These are phyloP conservation scores for Macrobrachium nipponense DNA, from an alignment of 1,140 invertebrate species.

Conservation along the genomic window DNA sequence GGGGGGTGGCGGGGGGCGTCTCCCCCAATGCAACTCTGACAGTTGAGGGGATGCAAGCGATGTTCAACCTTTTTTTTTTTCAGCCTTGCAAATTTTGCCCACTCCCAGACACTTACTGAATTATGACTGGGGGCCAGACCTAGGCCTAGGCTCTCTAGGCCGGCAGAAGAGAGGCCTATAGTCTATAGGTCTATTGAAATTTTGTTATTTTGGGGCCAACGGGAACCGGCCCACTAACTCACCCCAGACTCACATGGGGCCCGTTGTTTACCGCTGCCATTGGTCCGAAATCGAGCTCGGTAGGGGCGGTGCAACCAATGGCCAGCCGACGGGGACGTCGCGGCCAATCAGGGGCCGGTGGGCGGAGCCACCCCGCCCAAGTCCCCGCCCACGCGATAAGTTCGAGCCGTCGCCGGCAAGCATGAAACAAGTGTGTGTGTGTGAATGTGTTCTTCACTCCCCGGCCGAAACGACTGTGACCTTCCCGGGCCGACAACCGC, in stretches of 20 bases:
- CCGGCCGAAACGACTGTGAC: conserved; percentile 30
- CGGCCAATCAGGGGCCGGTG: conserved; percentile 7
- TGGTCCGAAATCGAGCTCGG: conserved; percentile 24
- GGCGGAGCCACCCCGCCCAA: conserved; percentile 11
- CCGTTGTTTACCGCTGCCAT: conserved; percentile 12
- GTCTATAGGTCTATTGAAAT: conserved; percentile 27
- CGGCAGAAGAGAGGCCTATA: not conserved
- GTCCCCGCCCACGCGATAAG: conserved; percentile 57
- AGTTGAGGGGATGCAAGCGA: too few relatives aligned
- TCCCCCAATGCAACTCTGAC: too few relatives aligned
- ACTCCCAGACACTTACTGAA: conserved; percentile 51
- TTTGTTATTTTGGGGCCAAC: conserved; percentile 50
- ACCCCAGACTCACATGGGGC: conserved; percentile 50
- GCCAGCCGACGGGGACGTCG: not conserved
- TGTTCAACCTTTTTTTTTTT: conserved; percentile 3
- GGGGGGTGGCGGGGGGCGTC: too few relatives aligned
- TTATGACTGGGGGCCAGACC: conserved; percentile 54
- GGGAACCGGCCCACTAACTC: conserved; percentile 44
- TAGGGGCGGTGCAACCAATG: conserved; percentile 35
- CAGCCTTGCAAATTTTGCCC: not conserved
- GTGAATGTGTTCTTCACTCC: conserved; percentile 44
- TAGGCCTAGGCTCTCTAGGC: conserved; percentile 33
- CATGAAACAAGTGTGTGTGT: conserved; percentile 55
- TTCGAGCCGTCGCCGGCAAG: conserved; percentile 53
- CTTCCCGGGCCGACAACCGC: not conserved